Base-by-base conservation (phyloP, 2,797 vertebrate species). In the Notoglanidium macrostoma region DNA sequence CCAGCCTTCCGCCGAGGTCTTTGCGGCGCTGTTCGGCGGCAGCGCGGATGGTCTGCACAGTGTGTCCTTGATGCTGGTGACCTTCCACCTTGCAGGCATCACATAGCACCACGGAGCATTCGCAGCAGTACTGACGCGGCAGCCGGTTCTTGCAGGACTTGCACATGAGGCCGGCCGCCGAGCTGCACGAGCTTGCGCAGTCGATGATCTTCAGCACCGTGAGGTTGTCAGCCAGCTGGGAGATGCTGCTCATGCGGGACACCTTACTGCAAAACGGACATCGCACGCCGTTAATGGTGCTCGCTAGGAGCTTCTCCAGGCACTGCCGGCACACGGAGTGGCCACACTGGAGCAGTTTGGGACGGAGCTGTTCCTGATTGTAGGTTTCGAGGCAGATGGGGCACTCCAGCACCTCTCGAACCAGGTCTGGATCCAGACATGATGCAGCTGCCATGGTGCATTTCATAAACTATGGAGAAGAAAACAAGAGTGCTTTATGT, bases 351-450 rank as follows among this genome's bases (percentile, higher is more conserved):
- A 99, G 93, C 32, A 99, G 97, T 89, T 99, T 99, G 86, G 98
- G 98, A 88, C 98, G 95, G 91, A 98, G 93, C 85, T 97, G 96
- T 73, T 98, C 97, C 92, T 97, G 97, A 0, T 95, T 97, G 94
- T 98, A 99, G 65, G 98, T 98, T 92, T 99, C 98, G 94, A 99
- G 95, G 92, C 98, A 99, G 87, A 99, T 99, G n/a, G 98, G 98
- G 90, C 98, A 99, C 92, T 99, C 98, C 67, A 99, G 94, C 54
- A 99, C 97, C 93, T 99, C 98, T 76, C 98, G 96, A 90, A 99
- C 96, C 0, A 98, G 94, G 9, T 99, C 98, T 0, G 97, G 95
- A 93, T 99, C 98, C 94, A 99, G 94, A n/a, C 95, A 94, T 11
- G 94, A 94, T 5, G 95, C 95, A 0, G 95, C 91, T 7, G 97